These are phyloP conservation scores for Cerceris ruficornis DNA, from an alignment of 2,888 invertebrate species.

Conservation along the genomic window DNA sequence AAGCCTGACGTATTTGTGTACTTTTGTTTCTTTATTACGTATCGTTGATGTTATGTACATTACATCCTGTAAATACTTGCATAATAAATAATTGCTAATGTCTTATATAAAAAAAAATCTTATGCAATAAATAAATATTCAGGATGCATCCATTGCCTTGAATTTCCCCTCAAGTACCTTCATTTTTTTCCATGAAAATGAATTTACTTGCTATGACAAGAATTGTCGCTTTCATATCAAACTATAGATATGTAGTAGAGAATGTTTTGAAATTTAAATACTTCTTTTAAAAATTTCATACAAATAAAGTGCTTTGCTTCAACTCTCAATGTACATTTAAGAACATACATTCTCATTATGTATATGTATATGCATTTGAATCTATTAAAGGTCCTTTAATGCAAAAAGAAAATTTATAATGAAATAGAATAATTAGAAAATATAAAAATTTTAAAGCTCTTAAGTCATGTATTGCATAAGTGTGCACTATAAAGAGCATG, in stretches of 20 bases:
- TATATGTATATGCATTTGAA: constrained; percentile 20
- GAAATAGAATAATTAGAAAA: constrained; percentile 22
- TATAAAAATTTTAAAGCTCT: constrained; percentile 31
- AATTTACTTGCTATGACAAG: constrained; percentile 35
- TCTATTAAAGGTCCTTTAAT: constrained; percentile 19
- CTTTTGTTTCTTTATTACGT: constrained; percentile 72
- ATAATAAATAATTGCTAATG: constrained; percentile 62
- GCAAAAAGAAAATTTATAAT: constrained; percentile 12
- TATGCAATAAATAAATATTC: constrained; percentile 63
- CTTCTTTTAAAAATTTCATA: constrained; percentile 12
- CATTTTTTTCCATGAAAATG: constrained; percentile 12
- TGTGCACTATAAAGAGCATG: constrained; percentile 49
- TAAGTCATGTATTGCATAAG: constrained; percentile 35
- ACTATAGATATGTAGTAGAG: constrained; percentile 13
- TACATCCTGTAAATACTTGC: constrained; percentile 72
- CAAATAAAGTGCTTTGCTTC: constrained; percentile 3
- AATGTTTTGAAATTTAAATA: constrained; percentile 8
- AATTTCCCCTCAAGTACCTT: constrained; percentile 23
- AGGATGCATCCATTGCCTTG: constrained; percentile 38
- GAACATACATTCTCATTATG: constrained; percentile 24
- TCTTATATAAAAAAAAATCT: constrained; percentile 63
- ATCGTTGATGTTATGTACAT: constrained; percentile 74
- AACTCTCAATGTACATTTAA: neutral
- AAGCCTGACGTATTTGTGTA: constrained; percentile 44
- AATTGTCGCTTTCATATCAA: constrained; percentile 25